Evolutionary conservation across 1,140 invertebrate genomes (phyloP).

Genomic region (Drosophila eugracilis): DNA sequence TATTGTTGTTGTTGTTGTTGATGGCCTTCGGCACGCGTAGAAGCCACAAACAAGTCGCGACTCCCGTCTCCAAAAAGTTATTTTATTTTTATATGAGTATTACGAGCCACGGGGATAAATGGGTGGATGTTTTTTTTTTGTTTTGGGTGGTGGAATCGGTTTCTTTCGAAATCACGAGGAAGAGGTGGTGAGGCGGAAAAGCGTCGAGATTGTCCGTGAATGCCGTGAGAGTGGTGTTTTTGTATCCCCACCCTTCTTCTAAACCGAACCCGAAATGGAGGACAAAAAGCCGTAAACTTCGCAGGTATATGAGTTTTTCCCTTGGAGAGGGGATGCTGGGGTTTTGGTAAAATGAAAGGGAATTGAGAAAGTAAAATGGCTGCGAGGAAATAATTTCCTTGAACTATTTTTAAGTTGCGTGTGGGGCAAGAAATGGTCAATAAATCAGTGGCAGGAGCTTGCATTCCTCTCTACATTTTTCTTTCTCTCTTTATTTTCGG

Average conservation of each 20-base stretch:
- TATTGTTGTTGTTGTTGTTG: slow-evolving; percentile 10
- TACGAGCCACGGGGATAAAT: slow-evolving; percentile 20
- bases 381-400: slow-evolving; percentile 32
- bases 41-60: slow-evolving; percentile 71
- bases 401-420: slow-evolving; percentile 56
- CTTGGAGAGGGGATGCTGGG: background rate
- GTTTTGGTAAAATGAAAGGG: too few relatives aligned
- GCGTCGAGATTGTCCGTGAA: slow-evolving; percentile 33
- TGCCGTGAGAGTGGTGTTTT: slow-evolving; percentile 70
- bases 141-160: slow-evolving; percentile 1
- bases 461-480: background rate
- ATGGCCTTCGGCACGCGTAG: slow-evolving; percentile 51
- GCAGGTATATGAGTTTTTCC: slow-evolving; percentile 32
- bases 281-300: slow-evolving; percentile 24
- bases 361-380: slow-evolving; percentile 17
- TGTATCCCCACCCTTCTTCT: slow-evolving; percentile 23
- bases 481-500: too few relatives aligned
- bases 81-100: slow-evolving; percentile 35
- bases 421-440: slow-evolving; percentile 25
- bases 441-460: slow-evolving; percentile 53
- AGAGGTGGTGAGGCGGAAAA: slow-evolving; percentile 6
- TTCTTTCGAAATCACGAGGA: too few relatives aligned
- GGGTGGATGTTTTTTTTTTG: slow-evolving; percentile 12
- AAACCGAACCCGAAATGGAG: slow-evolving; percentile 8
- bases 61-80: slow-evolving; percentile 43